Conservation (phyloP, 2,797 vertebrate genomes). For the Sebastes iracundus region DNA sequence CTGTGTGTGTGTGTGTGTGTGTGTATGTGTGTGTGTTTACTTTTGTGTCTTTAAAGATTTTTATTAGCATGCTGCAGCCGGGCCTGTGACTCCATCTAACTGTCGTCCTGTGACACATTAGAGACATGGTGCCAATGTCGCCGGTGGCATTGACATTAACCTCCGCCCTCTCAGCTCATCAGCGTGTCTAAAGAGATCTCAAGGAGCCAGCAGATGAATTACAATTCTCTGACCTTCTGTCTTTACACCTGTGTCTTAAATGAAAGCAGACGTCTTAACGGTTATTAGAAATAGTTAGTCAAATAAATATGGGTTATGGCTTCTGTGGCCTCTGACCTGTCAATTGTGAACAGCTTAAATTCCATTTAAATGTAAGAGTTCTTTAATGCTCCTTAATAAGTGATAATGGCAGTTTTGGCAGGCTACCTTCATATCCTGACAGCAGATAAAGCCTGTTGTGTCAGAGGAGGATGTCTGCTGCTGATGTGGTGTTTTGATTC, state of each 20-base stretch:
- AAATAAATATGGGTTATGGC: background rate
- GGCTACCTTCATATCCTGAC: background rate
- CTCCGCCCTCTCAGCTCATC: constrained; percentile 33
- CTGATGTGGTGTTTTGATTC: constrained; percentile 28
- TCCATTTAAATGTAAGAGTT: background rate
- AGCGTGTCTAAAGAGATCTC: constrained; percentile 4
- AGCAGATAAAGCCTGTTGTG: constrained; percentile 6
- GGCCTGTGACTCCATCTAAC: background rate
- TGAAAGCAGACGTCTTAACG: background rate
- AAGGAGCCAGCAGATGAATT: constrained; percentile 6
- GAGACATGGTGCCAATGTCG: constrained; percentile 9
- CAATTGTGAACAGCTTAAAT: background rate
- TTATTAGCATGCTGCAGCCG: background rate
- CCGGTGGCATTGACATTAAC: constrained; percentile 40
- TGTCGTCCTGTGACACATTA: constrained; percentile 8
- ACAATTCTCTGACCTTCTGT: constrained; percentile 19
- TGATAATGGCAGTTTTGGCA: background rate
- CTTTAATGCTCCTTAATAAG: background rate
- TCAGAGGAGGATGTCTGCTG: constrained; percentile 10
- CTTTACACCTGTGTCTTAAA: background rate
- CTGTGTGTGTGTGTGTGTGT: background rate
- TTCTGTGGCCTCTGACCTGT: background rate
- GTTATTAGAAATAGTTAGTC: constrained; percentile 5
- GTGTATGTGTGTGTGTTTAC: background rate
- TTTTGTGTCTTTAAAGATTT: background rate